Evolutionary conservation across 2,888 invertebrate genomes (phyloP), one percentile per base, ranked within the genome.

Genomic region (Minunthozetes semirufus): DNA sequence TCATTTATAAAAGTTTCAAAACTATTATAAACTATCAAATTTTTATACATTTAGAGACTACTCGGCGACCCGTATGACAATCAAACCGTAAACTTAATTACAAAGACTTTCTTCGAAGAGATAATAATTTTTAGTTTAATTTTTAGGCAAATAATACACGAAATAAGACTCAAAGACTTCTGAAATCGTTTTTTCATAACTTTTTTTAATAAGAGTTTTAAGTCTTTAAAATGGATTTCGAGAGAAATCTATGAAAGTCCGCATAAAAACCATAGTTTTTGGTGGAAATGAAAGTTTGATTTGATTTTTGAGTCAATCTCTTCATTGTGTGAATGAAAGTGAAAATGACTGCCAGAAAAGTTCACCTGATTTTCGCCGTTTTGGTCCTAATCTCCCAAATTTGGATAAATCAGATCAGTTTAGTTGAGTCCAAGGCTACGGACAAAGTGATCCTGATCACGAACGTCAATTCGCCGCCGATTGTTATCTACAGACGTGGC

Each of bases 391-490:
- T n/a, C 4, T 8, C 70, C 19, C 48, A 46, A n/a, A n/a, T 70
- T 11, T 70, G 33, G 63, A 66, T 46, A 0, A 38, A 70, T 13
- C 42, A 46, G 13, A 22, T 42, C 22, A 42, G 42, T 42, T 46
- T 46, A 42, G 70, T 70, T 15, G 70, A 70, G 27, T 22, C 70
- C 4, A 33, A 25, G 17, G 25, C 61, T 13, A 22, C 27, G 1
- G 70, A 70, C 13, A 70, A 70, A 48, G 27, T 70, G 13, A 25
- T 70, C 46, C 48, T 70, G 13, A 70, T 70, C 9, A 15, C 70
- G 2, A 46, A 46, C 11, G 25, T 70, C 4, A 46, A 46, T 70
- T 70, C 70, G 8, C 70, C 70, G 42, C 70, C 70, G 27, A 70
- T 70, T 42, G 25, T 70, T 11, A 70, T 70, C 22, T 46, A 48